phyloP scores from a whole-genome alignment of 30 jellyfish, hydroid and myxozoan species.

The Hydractinia echinata region DNA sequence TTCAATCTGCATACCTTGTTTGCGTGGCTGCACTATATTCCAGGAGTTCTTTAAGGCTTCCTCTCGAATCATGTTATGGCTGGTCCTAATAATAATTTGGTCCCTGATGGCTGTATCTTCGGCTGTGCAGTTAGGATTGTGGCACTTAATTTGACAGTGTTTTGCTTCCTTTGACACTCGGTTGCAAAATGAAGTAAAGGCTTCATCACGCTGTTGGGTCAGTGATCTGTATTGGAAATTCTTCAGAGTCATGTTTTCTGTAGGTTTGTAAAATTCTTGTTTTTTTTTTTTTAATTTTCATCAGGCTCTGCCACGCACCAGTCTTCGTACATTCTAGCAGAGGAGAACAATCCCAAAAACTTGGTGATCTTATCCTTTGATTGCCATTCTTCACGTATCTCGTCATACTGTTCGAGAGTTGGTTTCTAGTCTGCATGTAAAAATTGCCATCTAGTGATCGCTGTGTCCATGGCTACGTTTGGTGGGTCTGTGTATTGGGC shows the following conservation, averaged over 20 bases:
- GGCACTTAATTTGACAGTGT: no score
- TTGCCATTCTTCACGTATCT: neutral
- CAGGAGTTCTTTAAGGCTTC: neutral
- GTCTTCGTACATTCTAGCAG: no score
- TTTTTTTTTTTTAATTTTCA: neutral
- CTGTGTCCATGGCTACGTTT: neutral
- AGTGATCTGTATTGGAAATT: neutral
- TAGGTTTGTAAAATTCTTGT: neutral
- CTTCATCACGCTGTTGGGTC: neutral
- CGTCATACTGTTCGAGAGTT: neutral
- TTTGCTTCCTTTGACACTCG: neutral
- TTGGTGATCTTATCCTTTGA: neutral
- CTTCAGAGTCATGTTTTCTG: slow-evolving; percentile 2
- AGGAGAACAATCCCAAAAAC: no score
- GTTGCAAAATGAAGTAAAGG: slow-evolving; percentile 3
- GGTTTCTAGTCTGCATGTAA: neutral
- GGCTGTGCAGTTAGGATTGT: slow-evolving; percentile 9
- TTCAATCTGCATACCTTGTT: neutral
- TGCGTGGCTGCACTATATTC: neutral
- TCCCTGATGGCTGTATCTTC: slow-evolving; percentile 11
- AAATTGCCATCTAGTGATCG: neutral
- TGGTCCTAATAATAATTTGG: neutral
- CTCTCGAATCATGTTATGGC: neutral
- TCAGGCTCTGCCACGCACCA: neutral
- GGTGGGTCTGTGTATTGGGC: neutral